Conservation (phyloP, 2,888 invertebrate genomes). For the Brachypalpus laphriformis region DNA sequence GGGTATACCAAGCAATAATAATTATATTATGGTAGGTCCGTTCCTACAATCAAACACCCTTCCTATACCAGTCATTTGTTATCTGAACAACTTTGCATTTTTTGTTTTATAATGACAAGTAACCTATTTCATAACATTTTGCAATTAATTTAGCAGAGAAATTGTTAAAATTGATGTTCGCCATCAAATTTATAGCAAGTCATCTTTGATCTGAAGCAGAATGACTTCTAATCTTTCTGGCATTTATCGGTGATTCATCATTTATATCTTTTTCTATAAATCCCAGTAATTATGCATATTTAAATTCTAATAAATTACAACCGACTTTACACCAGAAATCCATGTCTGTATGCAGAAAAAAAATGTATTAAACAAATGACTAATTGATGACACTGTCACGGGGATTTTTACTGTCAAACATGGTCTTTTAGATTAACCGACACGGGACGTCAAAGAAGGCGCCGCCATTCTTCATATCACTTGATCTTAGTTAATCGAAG, state of each 20-base stretch:
- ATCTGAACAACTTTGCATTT: neutral
- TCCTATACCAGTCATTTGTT: neutral
- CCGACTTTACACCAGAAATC: neutral
- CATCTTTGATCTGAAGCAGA: neutral
- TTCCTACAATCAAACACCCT: neutral
- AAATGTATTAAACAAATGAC: neutral
- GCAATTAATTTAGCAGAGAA: neutral
- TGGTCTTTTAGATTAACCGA: constrained; percentile 4
- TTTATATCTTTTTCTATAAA: neutral
- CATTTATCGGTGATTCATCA: neutral
- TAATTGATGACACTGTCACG: constrained; percentile 8
- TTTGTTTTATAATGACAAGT: neutral
- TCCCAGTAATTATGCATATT: constrained; percentile 2
- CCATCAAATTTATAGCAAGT: neutral
- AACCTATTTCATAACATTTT: neutral
- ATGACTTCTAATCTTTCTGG: neutral
- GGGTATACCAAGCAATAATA: neutral
- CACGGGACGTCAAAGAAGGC: neutral
- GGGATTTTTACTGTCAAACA: constrained; percentile 1
- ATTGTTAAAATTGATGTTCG: neutral
- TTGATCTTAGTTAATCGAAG: constrained; percentile 17
- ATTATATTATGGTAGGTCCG: constrained; percentile 27
- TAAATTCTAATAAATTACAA: neutral
- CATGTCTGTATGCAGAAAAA: neutral
- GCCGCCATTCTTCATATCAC: constrained; percentile 3